phyloP scores from a whole-genome alignment of 2,888 invertebrate genomes.

The Prionchulus punctatus region DNA sequence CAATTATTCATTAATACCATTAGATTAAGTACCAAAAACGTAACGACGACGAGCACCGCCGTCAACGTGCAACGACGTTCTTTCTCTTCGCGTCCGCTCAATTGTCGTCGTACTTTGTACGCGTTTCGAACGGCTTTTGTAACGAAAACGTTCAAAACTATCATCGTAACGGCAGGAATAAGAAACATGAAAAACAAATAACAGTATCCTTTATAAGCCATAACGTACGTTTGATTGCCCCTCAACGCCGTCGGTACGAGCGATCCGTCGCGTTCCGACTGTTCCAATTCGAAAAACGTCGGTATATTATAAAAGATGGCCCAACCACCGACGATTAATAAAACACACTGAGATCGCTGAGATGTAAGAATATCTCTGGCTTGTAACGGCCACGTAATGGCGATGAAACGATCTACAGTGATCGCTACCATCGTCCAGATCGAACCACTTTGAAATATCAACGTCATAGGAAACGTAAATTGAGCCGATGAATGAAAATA shows the following conservation, averaged over 20 bases:
- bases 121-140: slow-evolving; percentile 1
- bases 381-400: slow-evolving; percentile 1
- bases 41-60: slow-evolving; percentile 24
- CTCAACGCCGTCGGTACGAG: slow-evolving; percentile 1
- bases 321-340: slow-evolving; percentile 2
- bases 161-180: slow-evolving; percentile 8
- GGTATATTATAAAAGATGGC: slow-evolving; percentile 8
- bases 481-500: not conserved
- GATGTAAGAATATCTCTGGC: not conserved
- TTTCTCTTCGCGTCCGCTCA: slow-evolving; percentile 6
- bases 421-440: slow-evolving; percentile 10
- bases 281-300: slow-evolving; percentile 8
- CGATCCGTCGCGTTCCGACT: not conserved
- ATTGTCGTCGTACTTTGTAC: not conserved
- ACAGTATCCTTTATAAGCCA: slow-evolving; percentile 10
- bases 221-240: not conserved
- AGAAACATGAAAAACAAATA: slow-evolving; percentile 10
- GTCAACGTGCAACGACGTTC: slow-evolving; percentile 16
- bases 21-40: slow-evolving; percentile 23
- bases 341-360: not conserved
- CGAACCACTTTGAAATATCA: slow-evolving; percentile 11
- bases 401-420: slow-evolving; percentile 10
- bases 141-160: slow-evolving; percentile 8
- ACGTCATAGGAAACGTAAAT: slow-evolving; percentile 10
- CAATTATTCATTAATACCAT: slow-evolving; percentile 21